Base-by-base conservation (phyloP, 2,113 vertebrate genomes). In the Nicator chloris region DNA sequence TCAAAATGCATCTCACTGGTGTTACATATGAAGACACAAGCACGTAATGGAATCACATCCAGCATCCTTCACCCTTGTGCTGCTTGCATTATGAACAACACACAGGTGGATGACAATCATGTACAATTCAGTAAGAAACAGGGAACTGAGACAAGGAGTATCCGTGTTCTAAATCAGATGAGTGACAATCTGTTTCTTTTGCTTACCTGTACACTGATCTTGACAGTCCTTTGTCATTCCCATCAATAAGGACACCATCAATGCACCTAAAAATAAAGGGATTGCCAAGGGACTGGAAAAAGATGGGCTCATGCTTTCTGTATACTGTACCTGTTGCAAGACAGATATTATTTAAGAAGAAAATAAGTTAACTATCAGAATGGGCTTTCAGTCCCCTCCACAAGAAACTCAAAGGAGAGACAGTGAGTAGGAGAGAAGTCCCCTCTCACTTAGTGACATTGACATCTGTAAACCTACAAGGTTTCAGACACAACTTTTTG, bases 221-320 rank as follows among this genome's bases (percentile, higher is more conserved):
- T 65, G 99, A 99, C 65, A 99, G 97, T 49, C 98, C 99, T 97
- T 98, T 99, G 94, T 99, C 98, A 6, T 99, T 99, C 28, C 99
- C 99, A 97, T 99, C 99, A 95, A 99, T 98, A 93, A 99, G 96
- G 65, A 99, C 63, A 5, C 99, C 98, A 95, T 99, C 99, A 49
- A 99, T 98, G 86, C 99, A 99, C 91, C 99, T 98, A 93, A 99
- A 99, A 88, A 99, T 98, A 97, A 99, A 99, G 3, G 98, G 98
- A 95, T 99, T 99, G 96, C 98, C 97, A 95, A 99, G 98, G 49
- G 99, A 99, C 97, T 99, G 99, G 94, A 99, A 98, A 88, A 99
- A 98, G 92, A 99, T 98, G 14, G 99, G 99, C 90, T 99, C 99
- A 44, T 98, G 97, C 27, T 97, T 97, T 97, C 99, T 98, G 98